A percentile compares a stretch with the other conserved stretches of the same genome.
Evolutionary conservation across 1,140 invertebrate genomes (phyloP).

Genomic region (Leptonema lineaticorne): DNA sequence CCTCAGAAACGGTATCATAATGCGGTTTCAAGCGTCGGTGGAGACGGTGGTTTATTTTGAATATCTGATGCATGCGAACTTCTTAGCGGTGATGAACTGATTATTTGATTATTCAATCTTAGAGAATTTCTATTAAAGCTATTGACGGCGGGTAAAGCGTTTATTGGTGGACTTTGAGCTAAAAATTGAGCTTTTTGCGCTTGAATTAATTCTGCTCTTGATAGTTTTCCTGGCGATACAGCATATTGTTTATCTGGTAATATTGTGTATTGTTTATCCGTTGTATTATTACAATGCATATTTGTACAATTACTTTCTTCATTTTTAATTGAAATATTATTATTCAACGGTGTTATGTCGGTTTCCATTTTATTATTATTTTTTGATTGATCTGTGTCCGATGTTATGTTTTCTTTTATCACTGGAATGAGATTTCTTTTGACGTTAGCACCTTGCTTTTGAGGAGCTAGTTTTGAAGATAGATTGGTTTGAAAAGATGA

Average conservation of each 20-base stretch:
- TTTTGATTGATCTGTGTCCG: background rate
- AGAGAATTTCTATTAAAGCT: conserved; percentile 10
- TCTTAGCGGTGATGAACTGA: conserved; percentile 42
- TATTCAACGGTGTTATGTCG: conserved; percentile 5
- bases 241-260: too few relatives aligned
- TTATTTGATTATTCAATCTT: conserved; percentile 13
- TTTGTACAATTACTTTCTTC: conserved; percentile 4
- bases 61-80: conserved; percentile 45
- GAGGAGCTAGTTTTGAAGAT: conserved; percentile 9
- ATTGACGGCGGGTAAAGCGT: background rate
- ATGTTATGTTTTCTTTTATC: conserved; percentile 36
- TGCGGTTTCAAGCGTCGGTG: conserved; percentile 60
- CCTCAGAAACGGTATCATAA: conserved; percentile 52
- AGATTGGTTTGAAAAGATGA: conserved; percentile 11
- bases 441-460: conserved; percentile 22
- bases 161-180: conserved; percentile 23
- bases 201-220: conserved; percentile 38
- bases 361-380: conserved; percentile 14
- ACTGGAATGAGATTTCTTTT: conserved; percentile 38
- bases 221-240: conserved; percentile 24
- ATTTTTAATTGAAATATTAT: background rate
- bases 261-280: background rate
- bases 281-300: background rate
- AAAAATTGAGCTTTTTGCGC: conserved; percentile 40
- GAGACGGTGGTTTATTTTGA: conserved; percentile 42